Percentiles rank a stretch among this genome's conserved stretches.
Evolutionary conservation across 2,797 vertebrate genomes (phyloP).

Genomic region (Coluber constrictor): DNA sequence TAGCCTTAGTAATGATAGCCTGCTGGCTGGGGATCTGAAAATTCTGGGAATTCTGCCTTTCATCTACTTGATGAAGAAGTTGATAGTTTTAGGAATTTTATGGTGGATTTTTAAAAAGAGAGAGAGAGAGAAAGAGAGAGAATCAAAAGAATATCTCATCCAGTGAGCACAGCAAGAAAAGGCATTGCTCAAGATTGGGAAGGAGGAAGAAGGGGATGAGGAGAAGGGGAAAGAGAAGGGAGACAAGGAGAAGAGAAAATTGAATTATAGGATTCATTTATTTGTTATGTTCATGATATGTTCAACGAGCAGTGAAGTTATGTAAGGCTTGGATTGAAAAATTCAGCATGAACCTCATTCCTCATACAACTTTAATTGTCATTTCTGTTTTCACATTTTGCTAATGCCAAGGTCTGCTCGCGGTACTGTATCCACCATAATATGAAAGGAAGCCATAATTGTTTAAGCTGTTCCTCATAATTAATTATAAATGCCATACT

Average conservation of each 20-base stretch:
- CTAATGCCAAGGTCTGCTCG: constrained; percentile 40
- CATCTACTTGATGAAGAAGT: background rate
- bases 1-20: background rate
- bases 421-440: constrained; percentile 41
- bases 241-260: background rate
- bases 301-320: background rate
- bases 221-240: no score
- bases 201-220: background rate
- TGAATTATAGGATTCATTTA: background rate
- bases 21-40: background rate
- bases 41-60: background rate
- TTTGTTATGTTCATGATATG: background rate
- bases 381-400: constrained; percentile 32
- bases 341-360: background rate
- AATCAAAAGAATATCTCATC: background rate
- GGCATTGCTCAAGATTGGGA: background rate
- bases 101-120: background rate
- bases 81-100: background rate
- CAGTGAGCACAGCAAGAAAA: background rate
- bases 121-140: background rate
- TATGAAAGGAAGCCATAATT: constrained; percentile 48
- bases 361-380: constrained; percentile 9
- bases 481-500: constrained; percentile 44
- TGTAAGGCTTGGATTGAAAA: background rate
- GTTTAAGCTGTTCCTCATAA: constrained; percentile 41